Percentiles rank a stretch among this genome's conserved stretches.
These are phyloP conservation scores for Frieseomelitta varia DNA, from an alignment of 1,140 invertebrate species.

Conservation along the genomic window DNA sequence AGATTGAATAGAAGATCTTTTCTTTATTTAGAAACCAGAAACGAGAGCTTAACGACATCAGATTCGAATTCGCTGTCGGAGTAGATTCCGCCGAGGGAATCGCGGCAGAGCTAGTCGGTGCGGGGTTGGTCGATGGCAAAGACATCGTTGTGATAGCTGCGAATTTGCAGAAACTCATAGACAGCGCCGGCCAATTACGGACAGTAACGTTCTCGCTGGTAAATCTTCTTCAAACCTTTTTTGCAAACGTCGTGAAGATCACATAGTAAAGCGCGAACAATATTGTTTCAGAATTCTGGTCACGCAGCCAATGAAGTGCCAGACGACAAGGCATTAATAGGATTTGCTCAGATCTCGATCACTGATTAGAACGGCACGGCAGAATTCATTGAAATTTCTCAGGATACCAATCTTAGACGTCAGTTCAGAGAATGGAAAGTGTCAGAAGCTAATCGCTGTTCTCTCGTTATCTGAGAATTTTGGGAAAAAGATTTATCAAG, in stretches of 20 bases:
- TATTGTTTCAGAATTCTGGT: slow-evolving; percentile 89
- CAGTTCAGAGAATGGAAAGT: slow-evolving; percentile 44
- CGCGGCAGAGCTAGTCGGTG: slow-evolving; percentile 95
- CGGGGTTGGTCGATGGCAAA: slow-evolving; percentile 95
- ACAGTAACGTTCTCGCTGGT: slow-evolving; percentile 96
- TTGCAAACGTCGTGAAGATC: background rate
- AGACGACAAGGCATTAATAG: slow-evolving; percentile 96
- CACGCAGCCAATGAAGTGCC: slow-evolving; percentile 91
- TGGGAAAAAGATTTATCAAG: background rate
- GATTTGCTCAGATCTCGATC: slow-evolving; percentile 98
- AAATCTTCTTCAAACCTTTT: slow-evolving; percentile 70
- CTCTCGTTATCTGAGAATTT: background rate
- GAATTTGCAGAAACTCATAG: slow-evolving; percentile 95
- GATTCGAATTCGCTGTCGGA: slow-evolving; percentile 96
- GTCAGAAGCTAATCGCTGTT: slow-evolving; percentile 31
- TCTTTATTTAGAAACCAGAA: slow-evolving; percentile 88
- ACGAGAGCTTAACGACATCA: slow-evolving; percentile 97
- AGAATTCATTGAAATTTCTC: slow-evolving; percentile 46
- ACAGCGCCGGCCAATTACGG: slow-evolving; percentile 83
- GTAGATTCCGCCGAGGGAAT: slow-evolving; percentile 97
- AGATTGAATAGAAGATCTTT: background rate
- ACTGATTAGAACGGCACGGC: slow-evolving; percentile 85
- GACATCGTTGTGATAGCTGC: slow-evolving; percentile 95
- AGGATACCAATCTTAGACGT: slow-evolving; percentile 61
- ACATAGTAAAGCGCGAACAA: background rate